Evolutionary conservation across 2,888 invertebrate genomes (phyloP).

Genomic region (Hirtodrosophila trivittata): DNA sequence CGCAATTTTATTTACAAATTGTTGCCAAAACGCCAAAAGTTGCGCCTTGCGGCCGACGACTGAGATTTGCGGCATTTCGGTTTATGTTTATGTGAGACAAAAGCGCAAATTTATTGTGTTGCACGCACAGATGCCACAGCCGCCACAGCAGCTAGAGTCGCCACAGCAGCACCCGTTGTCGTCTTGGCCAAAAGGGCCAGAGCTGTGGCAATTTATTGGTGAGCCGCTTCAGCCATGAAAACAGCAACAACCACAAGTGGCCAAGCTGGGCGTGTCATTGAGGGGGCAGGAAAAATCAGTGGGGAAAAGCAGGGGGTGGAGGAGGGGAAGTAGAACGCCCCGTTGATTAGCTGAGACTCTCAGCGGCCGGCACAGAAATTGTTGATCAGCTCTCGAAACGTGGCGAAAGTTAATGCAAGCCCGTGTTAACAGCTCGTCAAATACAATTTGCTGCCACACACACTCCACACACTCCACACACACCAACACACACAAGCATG

Average conservation of each 20-base stretch:
- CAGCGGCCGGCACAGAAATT: not conserved
- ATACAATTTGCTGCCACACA: constrained; percentile 52
- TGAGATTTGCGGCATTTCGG: constrained; percentile 75
- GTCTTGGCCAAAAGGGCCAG: constrained; percentile 4
- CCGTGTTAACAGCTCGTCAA: constrained; percentile 69
- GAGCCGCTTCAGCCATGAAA: constrained; percentile 22
- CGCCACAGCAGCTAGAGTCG: not conserved
- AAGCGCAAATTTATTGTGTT: constrained; percentile 69
- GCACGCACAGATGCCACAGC: constrained; percentile 31
- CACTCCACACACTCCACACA: constrained; percentile 7
- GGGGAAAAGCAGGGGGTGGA: constrained; percentile 12
- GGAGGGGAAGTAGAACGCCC: constrained; percentile 53
- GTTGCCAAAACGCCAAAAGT: constrained; percentile 70
- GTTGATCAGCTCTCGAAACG: constrained; percentile 3
- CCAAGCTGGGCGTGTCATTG: constrained; percentile 26
- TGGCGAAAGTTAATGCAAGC: constrained; percentile 46
- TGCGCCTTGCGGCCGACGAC: constrained; percentile 51
- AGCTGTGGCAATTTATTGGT: constrained; percentile 64
- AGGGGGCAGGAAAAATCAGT: constrained; percentile 1
- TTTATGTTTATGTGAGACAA: constrained; percentile 74
- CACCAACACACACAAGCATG: constrained; percentile 15
- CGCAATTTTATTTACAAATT: constrained; percentile 82
- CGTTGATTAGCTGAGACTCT: constrained; percentile 57
- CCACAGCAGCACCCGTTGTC: not conserved
- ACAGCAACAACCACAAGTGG: constrained; percentile 24